These are phyloP conservation scores for Cotesia typhae DNA, from an alignment of 1,140 invertebrate species.

Conservation along the genomic window DNA sequence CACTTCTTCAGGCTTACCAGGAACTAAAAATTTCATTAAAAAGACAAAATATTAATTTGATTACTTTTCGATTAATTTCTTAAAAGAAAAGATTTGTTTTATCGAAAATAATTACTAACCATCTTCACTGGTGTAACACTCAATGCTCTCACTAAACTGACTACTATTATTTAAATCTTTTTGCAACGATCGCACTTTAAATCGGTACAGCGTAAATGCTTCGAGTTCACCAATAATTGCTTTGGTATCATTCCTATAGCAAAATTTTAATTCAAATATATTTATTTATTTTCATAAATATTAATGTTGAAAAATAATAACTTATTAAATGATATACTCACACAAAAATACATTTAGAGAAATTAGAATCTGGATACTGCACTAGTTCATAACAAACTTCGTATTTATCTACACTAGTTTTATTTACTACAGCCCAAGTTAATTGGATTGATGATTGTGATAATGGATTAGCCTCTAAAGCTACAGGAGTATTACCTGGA, in stretches of 20 bases:
- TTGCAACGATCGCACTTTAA: constrained; percentile 66
- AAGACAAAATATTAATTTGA: constrained; percentile 35
- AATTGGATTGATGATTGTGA: constrained; percentile 65
- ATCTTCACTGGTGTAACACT: constrained; percentile 68
- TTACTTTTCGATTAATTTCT: constrained; percentile 34
- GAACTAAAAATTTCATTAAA: constrained; percentile 51
- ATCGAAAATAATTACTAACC: neutral
- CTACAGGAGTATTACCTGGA: constrained; percentile 55
- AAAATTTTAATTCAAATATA: constrained; percentile 34
- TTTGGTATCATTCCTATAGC: constrained; percentile 62
- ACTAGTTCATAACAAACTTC: constrained; percentile 66
- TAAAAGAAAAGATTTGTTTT: neutral
- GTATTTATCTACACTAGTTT: constrained; percentile 55
- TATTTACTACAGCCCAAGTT: constrained; percentile 59
- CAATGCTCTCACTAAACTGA: constrained; percentile 65
- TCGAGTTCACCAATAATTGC: constrained; percentile 66
- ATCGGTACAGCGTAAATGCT: constrained; percentile 71
- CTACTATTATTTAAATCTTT: constrained; percentile 58
- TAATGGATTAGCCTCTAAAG: constrained; percentile 64
- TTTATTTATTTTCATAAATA: too few relatives aligned
- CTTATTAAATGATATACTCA: constrained; percentile 35
- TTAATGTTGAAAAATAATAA: neutral
- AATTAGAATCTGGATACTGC: constrained; percentile 45
- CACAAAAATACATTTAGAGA: constrained; percentile 51
- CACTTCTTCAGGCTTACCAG: constrained; percentile 65